Evolutionary conservation across 2,888 invertebrate genomes (phyloP), one percentile per base, ranked within the genome.

Genomic region (Chrysomela aeneicollis): DNA sequence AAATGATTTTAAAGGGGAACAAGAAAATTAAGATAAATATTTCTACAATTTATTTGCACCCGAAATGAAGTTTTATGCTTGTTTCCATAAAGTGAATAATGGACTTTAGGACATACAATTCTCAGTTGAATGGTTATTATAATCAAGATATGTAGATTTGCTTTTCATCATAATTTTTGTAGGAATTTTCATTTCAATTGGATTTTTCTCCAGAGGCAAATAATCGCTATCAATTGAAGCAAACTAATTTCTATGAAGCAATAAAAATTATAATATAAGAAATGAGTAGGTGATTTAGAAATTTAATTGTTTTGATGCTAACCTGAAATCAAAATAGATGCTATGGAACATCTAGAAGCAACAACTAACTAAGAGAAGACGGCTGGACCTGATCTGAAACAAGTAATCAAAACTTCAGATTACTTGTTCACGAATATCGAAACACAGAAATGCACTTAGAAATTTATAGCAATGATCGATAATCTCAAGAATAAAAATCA

Each of bases 371-470:
- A 57, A 57, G 15, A 61, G 52, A 52, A 50, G 61, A 54, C 47
- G 46, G 46, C 61, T 32, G 47, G 32, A 42, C 42, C 30, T 35
- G 51, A 75, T 74, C 76, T 76, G 76, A 70, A 76, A 76, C 74
- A 75, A 76, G 76, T 75, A 76, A 75, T 74, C 75, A 73, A 68
- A 75, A 71, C 66, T 64, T 60, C 47, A 72, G 75, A 75, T 75
- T 75, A 76, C 76, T 75, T 73, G 75, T 74, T 73, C 70, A 71
- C 69, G 70, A 62, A 66, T 69, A 32, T 59, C 35, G 15, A 51
- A 19, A 69, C 42, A 59, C 30, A 42, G 12, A 42, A 42, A 42
- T 15, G 42, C 42, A 42, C 15, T 42, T 6, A 42, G 10, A 42
- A 42, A 15, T n/a, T 8, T 42, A 42, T 42, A 42, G 42, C 42